These are phyloP conservation scores for Aspidapion aeneum DNA, from an alignment of 2,888 invertebrate species.

Conservation along the genomic window DNA sequence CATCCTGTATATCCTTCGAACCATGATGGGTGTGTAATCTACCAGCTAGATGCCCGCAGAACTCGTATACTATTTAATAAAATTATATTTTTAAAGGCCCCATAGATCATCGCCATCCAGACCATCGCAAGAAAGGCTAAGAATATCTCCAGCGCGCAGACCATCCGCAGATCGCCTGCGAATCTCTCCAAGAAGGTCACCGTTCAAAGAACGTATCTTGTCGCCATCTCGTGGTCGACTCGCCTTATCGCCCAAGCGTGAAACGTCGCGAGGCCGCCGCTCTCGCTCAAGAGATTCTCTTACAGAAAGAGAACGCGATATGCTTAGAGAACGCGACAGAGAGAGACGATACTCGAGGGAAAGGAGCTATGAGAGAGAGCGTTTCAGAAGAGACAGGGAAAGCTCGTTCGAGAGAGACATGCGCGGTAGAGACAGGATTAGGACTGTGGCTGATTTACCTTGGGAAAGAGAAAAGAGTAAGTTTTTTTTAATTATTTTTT, in stretches of 20 bases:
- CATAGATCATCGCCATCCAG: no score
- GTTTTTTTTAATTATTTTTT: no score
- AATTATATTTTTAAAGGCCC: no score
- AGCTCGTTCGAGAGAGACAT: slow-evolving; percentile 35
- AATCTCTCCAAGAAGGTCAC: neutral
- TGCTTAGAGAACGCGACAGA: slow-evolving; percentile 13
- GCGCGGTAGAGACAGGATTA: slow-evolving; percentile 32
- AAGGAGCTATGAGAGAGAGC: slow-evolving; percentile 26
- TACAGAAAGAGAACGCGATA: slow-evolving; percentile 3
- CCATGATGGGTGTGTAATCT: no score
- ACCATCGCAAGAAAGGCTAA: no score
- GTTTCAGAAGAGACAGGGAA: slow-evolving; percentile 23
- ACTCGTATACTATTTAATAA: no score
- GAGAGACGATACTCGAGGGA: slow-evolving; percentile 26
- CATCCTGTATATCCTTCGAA: no score
- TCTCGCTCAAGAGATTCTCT: neutral
- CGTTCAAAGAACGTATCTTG: neutral
- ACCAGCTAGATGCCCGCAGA: no score
- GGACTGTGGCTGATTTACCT: slow-evolving; percentile 36
- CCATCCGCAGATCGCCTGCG: neutral
- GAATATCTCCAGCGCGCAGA: neutral
- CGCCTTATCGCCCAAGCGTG: no score
- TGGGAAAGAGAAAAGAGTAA: slow-evolving; percentile 36
- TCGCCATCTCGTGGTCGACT: neutral
- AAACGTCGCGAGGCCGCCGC: neutral